phyloP scores from a whole-genome alignment of 2,797 vertebrate genomes.

The Mus caroli region DNA sequence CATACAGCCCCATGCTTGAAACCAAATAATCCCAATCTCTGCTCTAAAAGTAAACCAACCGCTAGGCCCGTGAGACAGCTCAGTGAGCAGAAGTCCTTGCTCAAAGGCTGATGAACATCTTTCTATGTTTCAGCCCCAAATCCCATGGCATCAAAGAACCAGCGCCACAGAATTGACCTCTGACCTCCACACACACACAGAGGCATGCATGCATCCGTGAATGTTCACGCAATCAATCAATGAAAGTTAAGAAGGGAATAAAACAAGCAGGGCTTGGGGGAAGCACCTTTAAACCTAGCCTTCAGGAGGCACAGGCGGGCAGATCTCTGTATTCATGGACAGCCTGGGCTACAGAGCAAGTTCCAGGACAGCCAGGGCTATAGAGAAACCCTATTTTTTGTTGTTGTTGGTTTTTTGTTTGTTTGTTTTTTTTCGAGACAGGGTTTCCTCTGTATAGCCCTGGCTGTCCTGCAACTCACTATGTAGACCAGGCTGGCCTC shows the following conservation, averaged over 20 bases:
- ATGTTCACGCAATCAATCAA: not conserved
- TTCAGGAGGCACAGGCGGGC: not conserved
- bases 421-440: no score
- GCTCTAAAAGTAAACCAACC: not conserved
- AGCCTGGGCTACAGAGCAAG: not conserved
- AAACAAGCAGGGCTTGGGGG: not conserved
- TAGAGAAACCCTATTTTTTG: not conserved
- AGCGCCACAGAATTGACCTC: not conserved
- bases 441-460: no score
- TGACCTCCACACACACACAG: not conserved
- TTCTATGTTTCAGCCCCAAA: not conserved
- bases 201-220: not conserved
- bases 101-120: not conserved
- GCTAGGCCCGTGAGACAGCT: not conserved
- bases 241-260: not conserved
- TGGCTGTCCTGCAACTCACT: no score
- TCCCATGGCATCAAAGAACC: not conserved
- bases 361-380: no score
- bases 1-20: not conserved
- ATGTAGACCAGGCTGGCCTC: no score
- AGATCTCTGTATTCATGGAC: not conserved
- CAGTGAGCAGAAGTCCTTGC: not conserved
- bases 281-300: not conserved
- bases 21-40: conserved; percentile 3
- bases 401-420: no score